These are phyloP conservation scores for Pissodes strobi DNA, from an alignment of 1,140 invertebrate species.

Conservation along the genomic window DNA sequence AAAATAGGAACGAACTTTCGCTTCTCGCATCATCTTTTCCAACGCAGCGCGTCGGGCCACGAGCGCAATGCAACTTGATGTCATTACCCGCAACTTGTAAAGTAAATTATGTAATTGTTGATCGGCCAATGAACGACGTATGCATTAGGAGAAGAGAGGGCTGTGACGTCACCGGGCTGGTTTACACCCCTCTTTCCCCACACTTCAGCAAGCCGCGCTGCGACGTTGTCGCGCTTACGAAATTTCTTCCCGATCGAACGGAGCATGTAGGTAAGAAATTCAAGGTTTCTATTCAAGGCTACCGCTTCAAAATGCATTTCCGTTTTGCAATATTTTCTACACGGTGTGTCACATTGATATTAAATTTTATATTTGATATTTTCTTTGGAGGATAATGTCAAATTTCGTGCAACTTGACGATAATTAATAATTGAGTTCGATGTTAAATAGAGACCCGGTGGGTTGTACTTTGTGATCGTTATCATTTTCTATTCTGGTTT, in stretches of 20 bases:
- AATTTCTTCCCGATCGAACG: neutral
- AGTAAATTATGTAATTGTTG: conserved; percentile 56
- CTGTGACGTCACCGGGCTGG: conserved; percentile 44
- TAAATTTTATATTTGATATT: no score
- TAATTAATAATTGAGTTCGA: no score
- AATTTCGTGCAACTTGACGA: no score
- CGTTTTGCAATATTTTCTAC: conserved; percentile 13
- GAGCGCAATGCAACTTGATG: conserved; percentile 40
- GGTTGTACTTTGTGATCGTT: no score
- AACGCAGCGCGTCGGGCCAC: conserved; percentile 29
- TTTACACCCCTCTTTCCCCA: conserved; percentile 37
- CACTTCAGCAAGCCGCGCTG: neutral
- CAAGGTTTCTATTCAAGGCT: conserved; percentile 20
- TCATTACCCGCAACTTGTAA: conserved; percentile 50
- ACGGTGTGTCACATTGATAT: no score
- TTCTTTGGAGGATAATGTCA: no score
- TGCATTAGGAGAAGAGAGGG: conserved; percentile 41
- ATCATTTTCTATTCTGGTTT: no score
- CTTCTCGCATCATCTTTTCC: conserved; percentile 9
- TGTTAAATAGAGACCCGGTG: no score
- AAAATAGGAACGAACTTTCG: conserved; percentile 2
- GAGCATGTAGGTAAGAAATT: conserved; percentile 8
- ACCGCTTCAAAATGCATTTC: conserved; percentile 19
- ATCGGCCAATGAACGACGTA: conserved; percentile 54
- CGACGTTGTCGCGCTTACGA: conserved; percentile 13